Base-by-base conservation (phyloP, 1,140 invertebrate species). In the Drosophila lacteicornis region DNA sequence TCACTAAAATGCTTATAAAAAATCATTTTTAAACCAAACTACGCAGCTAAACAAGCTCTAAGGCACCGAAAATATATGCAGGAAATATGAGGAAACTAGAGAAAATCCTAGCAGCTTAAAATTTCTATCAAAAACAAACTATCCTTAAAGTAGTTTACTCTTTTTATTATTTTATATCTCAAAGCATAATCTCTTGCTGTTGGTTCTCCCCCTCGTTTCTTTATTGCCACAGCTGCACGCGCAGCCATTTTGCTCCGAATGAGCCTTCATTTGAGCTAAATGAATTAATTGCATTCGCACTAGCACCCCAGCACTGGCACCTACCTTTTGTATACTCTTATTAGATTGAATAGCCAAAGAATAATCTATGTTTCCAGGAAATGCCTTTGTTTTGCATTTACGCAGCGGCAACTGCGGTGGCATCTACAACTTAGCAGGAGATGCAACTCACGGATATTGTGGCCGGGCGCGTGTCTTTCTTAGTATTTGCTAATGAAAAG, bases 211-310 rank as follows among this genome's bases (percentile, higher is more conserved):
- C 33, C 33, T 2, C n/a, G 19, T 53, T 53, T 51, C 15, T 27
- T 33, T 55, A 19, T 36, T 17, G 30, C 51, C 19, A 38, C 17
- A 55, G 33, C 51, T 55, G 50, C 50, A 33, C n/a, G 27, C 27
- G n/a, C 49, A 1, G 27, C 6, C 30, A 36, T 36, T 13, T 36
- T 13, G 11, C 12, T 12, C 12, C 12, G 12, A 55, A 22, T 38
- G 8, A 38, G 33, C 33, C 30, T 36, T 36, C 5, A 2, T 36
- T 53, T 19, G 7, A 53, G 17, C 30, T 19, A 11, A 38, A 22
- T 38, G 51, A 33, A 55, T 22, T 55, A 55, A 38, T 38, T 55
- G 13, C 12, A 36, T 36, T 36, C 33, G 33, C 33, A 36, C 33
- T 36, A 36, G 30, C 30, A 33, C 30, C 17, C 30, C 17, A 22